Base-by-base conservation (phyloP, 2,888 invertebrate species). In the Eupithecia exiguata region DNA sequence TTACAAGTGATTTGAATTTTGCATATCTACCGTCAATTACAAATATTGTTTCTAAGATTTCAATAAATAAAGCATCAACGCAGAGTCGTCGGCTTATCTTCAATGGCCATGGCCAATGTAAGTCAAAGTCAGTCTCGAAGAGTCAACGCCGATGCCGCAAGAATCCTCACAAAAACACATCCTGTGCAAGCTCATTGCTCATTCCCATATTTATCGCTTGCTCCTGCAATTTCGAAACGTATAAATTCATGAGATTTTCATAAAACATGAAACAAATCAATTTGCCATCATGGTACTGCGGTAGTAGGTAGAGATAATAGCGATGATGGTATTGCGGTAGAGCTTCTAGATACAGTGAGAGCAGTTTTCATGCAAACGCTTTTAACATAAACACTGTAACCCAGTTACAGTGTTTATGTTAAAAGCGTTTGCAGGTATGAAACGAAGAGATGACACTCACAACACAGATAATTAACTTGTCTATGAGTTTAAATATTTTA, bases 201-300 rank as follows among this genome's bases (percentile, higher is more conserved):
- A 78, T 77, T 75, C 69, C 38, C 67, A 4, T 78, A 77, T 72
- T 75, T 75, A 77, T 79, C 53, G 73, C 77, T 68, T 74, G 77
- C 73, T 69, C 49, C 61, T 75, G 75, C 66, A 75, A 76, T 78
- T 74, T 77, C 74, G 74, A 77, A 77, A 76, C 75, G 70, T 72
- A 75, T 73, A 80, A 77, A 78, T 80, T 76, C 76, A 76, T 72
- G 67, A 74, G 65, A 69, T 74, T 77, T 78, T 77, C 71, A 71
- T 72, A 78, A 79, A 78, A 79, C 74, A 69, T 76, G 74, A 78
- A 79, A 82, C 81, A 84, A 74, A 83, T 83, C 77, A 83, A 81
- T 80, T 77, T 78, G 71, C 75, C 71, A 53, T 49, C 71, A 71
- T 76, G 71, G 71, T 25, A 21, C 21, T 53, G 49, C 21, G n/a